A percentile compares a stretch with the other conserved stretches of the same genome.
These are phyloP conservation scores for Astreopora myriophthalma DNA, from an alignment of 64 coral and sea anemone genomes.

Conservation along the genomic window DNA sequence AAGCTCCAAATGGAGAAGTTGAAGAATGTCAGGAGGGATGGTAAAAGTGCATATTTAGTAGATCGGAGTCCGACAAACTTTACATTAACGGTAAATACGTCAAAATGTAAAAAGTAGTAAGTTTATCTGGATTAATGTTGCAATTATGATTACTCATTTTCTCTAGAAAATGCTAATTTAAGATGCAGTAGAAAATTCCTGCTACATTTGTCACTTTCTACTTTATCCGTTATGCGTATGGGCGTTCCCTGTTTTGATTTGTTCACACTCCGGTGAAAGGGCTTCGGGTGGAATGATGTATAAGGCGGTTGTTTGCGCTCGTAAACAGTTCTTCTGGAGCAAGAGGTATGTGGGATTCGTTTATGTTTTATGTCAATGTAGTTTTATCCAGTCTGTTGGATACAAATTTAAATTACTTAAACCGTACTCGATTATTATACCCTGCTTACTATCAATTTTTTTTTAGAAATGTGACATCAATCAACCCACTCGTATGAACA, in stretches of 20 bases:
- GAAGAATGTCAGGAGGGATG: neutral
- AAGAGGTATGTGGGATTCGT: neutral
- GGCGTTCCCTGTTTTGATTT: neutral
- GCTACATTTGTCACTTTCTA: no score
- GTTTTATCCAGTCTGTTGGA: neutral
- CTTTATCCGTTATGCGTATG: neutral
- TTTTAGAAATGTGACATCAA: neutral
- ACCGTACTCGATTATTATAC: neutral
- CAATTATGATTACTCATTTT: neutral
- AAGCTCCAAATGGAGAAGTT: neutral
- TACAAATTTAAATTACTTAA: neutral
- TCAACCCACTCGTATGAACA: neutral
- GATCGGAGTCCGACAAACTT: slow-evolving; percentile 24
- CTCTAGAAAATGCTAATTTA: neutral
- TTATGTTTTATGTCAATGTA: no score
- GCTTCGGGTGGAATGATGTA: neutral
- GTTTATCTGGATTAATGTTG: neutral
- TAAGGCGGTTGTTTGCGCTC: neutral
- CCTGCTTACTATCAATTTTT: neutral
- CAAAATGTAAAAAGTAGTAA: neutral
- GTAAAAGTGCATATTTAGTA: slow-evolving; percentile 16
- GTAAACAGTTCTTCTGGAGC: neutral
- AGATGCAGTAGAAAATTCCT: neutral
- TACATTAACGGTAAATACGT: neutral
- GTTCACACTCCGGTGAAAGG: neutral